Conservation (phyloP, 2,888 invertebrate species). For the Agriotes lineatus region DNA sequence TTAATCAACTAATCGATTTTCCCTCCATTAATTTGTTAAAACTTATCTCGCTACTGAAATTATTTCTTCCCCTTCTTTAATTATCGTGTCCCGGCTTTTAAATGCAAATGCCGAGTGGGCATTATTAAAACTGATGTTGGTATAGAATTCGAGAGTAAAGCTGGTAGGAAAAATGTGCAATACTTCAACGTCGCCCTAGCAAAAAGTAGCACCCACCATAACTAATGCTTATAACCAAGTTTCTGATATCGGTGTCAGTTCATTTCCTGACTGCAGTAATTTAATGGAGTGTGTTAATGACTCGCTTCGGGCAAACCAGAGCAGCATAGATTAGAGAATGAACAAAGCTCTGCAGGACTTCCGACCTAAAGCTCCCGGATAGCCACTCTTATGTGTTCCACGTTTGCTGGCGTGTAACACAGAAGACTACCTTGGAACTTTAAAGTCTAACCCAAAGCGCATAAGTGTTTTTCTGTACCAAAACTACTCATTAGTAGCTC, state of each 20-base stretch:
- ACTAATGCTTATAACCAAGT: slow-evolving; percentile 39
- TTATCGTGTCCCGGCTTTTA: slow-evolving; percentile 5
- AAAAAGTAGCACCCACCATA: slow-evolving; percentile 31
- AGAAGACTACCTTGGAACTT: slow-evolving; percentile 23
- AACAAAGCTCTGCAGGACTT: slow-evolving; percentile 56
- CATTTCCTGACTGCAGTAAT: slow-evolving; percentile 56
- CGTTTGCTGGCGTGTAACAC: slow-evolving; percentile 23
- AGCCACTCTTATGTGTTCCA: slow-evolving; percentile 30
- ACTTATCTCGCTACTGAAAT: slow-evolving; percentile 5
- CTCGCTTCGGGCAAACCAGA: slow-evolving; percentile 52
- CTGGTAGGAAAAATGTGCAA: slow-evolving; percentile 28
- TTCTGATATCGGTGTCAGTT: slow-evolving; percentile 48
- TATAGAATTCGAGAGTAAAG: slow-evolving; percentile 26
- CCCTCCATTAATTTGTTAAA: slow-evolving; percentile 6
- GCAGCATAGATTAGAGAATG: slow-evolving; percentile 49
- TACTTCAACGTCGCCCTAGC: slow-evolving; percentile 8
- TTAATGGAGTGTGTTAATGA: slow-evolving; percentile 59
- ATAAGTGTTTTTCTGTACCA: slow-evolving; percentile 40
- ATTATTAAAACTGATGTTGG: too few relatives aligned
- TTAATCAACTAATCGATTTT: neutral
- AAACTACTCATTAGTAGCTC: slow-evolving; percentile 57
- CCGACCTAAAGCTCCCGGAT: slow-evolving; percentile 48
- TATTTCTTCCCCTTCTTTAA: slow-evolving; percentile 9
- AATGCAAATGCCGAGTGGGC: slow-evolving; percentile 7
- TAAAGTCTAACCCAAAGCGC: slow-evolving; percentile 28